A percentile compares a stretch with the other conserved stretches of the same genome.
These are phyloP conservation scores for Bradypus variegatus DNA, from an alignment of 2,797 vertebrate species.

Conservation along the genomic window DNA sequence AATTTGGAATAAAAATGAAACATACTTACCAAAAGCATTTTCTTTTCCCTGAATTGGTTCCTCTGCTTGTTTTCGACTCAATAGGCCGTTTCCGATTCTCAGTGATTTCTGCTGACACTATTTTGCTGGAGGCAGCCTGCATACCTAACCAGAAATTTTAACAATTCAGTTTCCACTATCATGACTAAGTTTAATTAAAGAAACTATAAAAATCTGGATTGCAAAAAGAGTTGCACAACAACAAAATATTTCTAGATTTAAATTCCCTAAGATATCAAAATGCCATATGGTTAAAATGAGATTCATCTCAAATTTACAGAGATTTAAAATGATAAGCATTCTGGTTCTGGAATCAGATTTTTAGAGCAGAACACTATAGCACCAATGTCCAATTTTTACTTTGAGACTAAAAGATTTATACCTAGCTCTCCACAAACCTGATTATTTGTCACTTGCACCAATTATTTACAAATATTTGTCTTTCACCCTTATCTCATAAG, in stretches of 20 bases:
- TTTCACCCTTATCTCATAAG: background rate
- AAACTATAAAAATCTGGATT: background rate
- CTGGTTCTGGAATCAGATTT: background rate
- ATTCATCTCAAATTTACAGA: background rate
- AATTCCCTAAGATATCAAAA: background rate
- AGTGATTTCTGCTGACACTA: conserved; percentile 68
- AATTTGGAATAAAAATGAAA: background rate
- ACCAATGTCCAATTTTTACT: background rate
- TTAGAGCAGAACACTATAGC: background rate
- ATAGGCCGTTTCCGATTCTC: conserved; percentile 73
- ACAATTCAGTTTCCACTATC: background rate
- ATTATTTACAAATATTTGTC: background rate
- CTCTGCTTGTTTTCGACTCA: conserved; percentile 40
- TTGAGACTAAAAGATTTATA: background rate
- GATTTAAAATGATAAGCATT: background rate
- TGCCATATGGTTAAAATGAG: background rate
- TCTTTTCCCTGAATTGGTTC: conserved; percentile 69
- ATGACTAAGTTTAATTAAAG: background rate
- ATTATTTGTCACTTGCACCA: background rate
- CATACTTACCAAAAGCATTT: conserved; percentile 82
- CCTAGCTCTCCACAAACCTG: background rate
- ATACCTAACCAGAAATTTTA: conserved; percentile 73
- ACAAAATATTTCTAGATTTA: background rate
- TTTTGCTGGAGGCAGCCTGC: conserved; percentile 83
- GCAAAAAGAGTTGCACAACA: background rate